Conservation (phyloP, 2,888 invertebrate species). For the Lasioglossum leucozonium region DNA sequence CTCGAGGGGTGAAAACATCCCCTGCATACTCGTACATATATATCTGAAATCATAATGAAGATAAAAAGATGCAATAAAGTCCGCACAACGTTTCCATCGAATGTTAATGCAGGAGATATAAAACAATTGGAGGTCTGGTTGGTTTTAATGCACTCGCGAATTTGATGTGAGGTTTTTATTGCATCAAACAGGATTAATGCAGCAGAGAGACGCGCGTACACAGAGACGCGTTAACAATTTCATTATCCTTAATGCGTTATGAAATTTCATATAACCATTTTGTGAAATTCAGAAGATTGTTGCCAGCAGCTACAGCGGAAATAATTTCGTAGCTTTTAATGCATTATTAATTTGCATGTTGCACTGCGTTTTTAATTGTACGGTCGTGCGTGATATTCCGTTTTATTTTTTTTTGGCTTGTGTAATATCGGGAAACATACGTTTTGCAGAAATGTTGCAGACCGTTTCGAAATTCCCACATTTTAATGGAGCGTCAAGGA, state of each 20-base stretch:
- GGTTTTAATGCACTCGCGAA: too few species aligned
- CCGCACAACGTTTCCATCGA: neutral
- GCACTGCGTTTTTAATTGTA: neutral
- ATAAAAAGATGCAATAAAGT: neutral
- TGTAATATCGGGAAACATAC: neutral
- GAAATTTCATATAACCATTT: neutral
- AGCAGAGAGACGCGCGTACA: neutral
- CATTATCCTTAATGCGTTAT: neutral
- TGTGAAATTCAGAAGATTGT: neutral
- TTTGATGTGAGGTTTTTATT: neutral
- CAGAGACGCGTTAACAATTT: neutral
- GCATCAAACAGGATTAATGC: neutral
- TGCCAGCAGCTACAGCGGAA: neutral
- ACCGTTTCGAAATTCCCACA: neutral
- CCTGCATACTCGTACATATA: too few species aligned
- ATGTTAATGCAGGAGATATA: neutral
- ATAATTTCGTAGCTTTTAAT: neutral
- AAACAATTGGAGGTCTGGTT: neutral
- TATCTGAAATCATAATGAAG: too few species aligned
- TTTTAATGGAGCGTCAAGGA: slow-evolving; percentile 1
- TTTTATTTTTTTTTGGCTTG: neutral
- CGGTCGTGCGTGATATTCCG: neutral
- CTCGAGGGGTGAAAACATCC: neutral
- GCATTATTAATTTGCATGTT: neutral
- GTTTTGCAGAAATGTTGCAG: neutral